Conservation (phyloP, 2,797 vertebrate species). For the Argya squamiceps region DNA sequence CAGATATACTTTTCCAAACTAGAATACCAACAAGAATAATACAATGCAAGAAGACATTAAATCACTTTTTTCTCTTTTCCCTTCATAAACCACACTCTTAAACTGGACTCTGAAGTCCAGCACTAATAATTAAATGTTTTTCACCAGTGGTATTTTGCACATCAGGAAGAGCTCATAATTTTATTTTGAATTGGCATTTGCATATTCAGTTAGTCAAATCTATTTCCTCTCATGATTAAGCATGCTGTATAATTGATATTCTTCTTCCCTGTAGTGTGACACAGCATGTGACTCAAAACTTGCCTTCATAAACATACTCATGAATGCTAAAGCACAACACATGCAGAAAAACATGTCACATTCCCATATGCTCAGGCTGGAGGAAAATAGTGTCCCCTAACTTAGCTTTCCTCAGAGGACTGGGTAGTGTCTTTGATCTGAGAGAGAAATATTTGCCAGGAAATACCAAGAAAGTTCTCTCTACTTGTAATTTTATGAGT, state of each 20-base stretch:
- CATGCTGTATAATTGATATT: constrained; percentile 13
- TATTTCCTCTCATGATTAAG: constrained; percentile 45
- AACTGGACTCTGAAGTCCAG: background rate
- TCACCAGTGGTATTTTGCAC: background rate
- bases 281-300: constrained; percentile 17
- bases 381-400: background rate
- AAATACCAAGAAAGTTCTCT: background rate
- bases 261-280: constrained; percentile 21
- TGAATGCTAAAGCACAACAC: background rate
- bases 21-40: background rate
- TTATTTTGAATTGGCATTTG: background rate
- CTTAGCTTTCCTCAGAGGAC: background rate
- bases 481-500: background rate
- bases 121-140: background rate
- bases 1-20: background rate
- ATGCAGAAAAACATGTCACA: background rate
- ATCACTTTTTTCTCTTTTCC: background rate
- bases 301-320: background rate
- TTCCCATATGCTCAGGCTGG: background rate
- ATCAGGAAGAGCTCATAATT: constrained; percentile 8
- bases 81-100: background rate
- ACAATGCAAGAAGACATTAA: background rate
- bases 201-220: constrained; percentile 46
- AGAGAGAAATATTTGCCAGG: background rate
- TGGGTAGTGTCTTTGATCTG: background rate